These are phyloP conservation scores for Eubasilissa regina DNA, from an alignment of 1,140 invertebrate genomes.

Conservation along the genomic window DNA sequence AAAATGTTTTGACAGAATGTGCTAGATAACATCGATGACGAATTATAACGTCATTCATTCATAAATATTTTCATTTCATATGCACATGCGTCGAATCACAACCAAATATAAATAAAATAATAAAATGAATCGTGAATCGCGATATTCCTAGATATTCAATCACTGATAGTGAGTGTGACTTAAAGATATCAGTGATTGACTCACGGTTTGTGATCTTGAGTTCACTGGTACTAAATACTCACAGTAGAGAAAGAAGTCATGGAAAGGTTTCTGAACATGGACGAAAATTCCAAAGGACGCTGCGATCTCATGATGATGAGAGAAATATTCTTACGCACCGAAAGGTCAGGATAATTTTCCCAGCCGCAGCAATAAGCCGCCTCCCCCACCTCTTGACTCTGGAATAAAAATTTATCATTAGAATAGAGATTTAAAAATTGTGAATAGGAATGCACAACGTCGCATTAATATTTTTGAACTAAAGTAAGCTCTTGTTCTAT, in stretches of 20 bases:
- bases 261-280: conserved; percentile 5
- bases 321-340: conserved; percentile 21
- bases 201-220: no score
- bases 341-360: conserved; percentile 5
- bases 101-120: no score
- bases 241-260: conserved; percentile 40
- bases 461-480: background rate
- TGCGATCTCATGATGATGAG: conserved; percentile 39
- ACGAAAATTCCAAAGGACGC: background rate
- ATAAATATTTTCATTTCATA: no score
- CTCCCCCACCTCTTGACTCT: conserved; percentile 26
- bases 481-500: background rate
- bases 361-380: conserved; percentile 33
- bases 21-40: no score
- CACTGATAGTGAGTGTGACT: no score
- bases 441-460: background rate
- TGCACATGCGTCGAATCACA: no score
- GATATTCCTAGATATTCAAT: no score
- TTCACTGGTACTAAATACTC: no score
- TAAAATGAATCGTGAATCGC: no score
- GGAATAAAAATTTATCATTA: background rate
- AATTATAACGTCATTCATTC: no score
- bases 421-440: background rate
- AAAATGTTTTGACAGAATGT: no score
- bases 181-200: no score